Conservation (phyloP, 2,888 invertebrate genomes). For the Chrysotoxum bicinctum region DNA sequence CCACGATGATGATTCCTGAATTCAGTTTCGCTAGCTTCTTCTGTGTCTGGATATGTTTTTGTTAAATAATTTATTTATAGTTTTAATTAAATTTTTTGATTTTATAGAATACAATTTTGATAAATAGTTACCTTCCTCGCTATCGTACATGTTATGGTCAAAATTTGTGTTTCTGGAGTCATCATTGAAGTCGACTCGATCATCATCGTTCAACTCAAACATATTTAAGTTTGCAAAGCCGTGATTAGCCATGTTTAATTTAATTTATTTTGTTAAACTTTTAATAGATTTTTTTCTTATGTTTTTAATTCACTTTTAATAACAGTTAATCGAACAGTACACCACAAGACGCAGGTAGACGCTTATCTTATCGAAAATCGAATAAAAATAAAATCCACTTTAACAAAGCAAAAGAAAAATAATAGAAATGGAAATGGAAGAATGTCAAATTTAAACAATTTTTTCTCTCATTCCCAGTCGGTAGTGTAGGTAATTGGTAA, state of each 20-base stretch:
- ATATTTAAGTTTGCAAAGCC: constrained; percentile 71
- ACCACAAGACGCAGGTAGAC: too few relatives aligned
- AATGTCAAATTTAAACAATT: too few relatives aligned
- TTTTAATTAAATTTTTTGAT: not conserved
- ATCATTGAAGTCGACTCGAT: constrained; percentile 75
- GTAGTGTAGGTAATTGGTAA: too few relatives aligned
- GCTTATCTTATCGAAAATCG: too few relatives aligned
- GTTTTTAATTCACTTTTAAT: not conserved
- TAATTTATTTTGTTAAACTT: not conserved
- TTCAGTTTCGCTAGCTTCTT: constrained; percentile 98
- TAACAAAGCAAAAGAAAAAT: too few relatives aligned
- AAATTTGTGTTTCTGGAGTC: constrained; percentile 76
- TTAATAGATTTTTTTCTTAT: not conserved
- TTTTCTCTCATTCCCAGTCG: too few relatives aligned
- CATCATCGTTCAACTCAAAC: constrained; percentile 74
- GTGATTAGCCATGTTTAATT: constrained; percentile 73
- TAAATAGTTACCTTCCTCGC: constrained; percentile 84
- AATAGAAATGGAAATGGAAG: too few relatives aligned
- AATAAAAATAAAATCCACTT: too few relatives aligned
- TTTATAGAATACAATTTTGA: not conserved
- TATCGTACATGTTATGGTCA: constrained; percentile 79
- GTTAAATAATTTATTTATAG: not conserved
- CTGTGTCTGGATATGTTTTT: constrained; percentile 87
- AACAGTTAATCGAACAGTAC: too few relatives aligned
- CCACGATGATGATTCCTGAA: constrained; percentile 84